A percentile compares a stretch with the other conserved stretches of the same genome.
phyloP scores from a whole-genome alignment of 2,888 invertebrate genomes.

The Andrena camellia region DNA sequence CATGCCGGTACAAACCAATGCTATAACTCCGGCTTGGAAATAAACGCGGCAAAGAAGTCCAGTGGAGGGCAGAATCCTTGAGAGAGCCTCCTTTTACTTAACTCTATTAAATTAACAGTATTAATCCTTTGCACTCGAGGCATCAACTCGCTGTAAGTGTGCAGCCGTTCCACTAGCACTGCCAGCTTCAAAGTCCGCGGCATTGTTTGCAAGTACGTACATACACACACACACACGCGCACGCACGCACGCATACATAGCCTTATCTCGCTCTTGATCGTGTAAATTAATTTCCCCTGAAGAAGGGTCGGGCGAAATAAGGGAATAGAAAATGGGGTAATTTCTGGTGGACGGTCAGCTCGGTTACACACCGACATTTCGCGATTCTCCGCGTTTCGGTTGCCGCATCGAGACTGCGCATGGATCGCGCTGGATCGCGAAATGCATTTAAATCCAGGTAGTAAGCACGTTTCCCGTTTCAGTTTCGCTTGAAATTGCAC shows the following conservation, averaged over 20 bases:
- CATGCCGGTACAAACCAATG: conserved; percentile 7
- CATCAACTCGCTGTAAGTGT: conserved; percentile 27
- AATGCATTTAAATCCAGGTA: not conserved
- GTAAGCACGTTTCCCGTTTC: not conserved
- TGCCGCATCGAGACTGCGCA: not conserved
- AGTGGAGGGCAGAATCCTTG: conserved; percentile 24
- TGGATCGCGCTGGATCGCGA: not conserved
- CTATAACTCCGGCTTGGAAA: conserved; percentile 9
- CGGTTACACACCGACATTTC: conserved; percentile 3
- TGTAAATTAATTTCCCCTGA: conserved; percentile 41
- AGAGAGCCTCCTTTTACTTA: conserved; percentile 13
- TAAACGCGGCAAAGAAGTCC: not conserved
- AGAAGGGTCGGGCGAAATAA: conserved; percentile 13
- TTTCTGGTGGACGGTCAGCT: conserved; percentile 21
- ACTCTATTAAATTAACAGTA: conserved; percentile 53
- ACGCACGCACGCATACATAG: too few species aligned
- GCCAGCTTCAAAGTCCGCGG: not conserved
- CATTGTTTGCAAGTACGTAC: conserved; percentile 34
- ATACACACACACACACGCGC: too few species aligned
- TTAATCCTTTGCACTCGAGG: conserved; percentile 49
- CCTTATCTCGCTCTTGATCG: conserved; percentile 41
- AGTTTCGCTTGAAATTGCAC: conserved; percentile 5
- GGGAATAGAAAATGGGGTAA: conserved; percentile 18
- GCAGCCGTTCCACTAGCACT: too few species aligned
- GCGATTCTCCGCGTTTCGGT: conserved; percentile 5